Base-by-base conservation (phyloP, 2,888 invertebrate genomes). In the Aproaerema taeniolella region DNA sequence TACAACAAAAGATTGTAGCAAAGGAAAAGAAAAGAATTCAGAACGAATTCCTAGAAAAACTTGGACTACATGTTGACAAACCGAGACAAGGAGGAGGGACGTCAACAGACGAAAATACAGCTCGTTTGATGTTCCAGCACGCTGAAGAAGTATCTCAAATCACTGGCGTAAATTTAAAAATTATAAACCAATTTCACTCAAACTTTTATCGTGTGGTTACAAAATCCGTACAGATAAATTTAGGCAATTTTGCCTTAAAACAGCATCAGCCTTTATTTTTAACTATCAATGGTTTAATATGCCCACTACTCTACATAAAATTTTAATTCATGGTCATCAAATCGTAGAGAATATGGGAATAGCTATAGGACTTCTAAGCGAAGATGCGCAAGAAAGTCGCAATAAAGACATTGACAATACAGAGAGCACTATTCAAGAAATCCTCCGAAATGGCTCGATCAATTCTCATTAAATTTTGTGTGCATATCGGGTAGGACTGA, bases 211-310 rank as follows among this genome's bases (percentile, higher is more conserved):
- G 30, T 43, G 30, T 34, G 45, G 41, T 0, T 42, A 37, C 31
- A 41, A 47, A 6, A 43, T 47, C 24, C 36, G 44, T 30, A 9
- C 40, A 9, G 31, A 35, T 26, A 31, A 45, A 37, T 47, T 47
- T n/a, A 13, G 35, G 4, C 39, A 32, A 7, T 34, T 38, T 36
- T 17, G 32, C 9, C 14, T 14, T n/a, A 38, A 38, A 25, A 47
- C 43, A 17, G 26, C 15, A 34, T 29, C 40, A 38, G 15, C 40
- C 10, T 45, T 45, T 43, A 31, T 45, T 16, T 38, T 34, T 37
- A 46, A 49, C 20, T 46, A 47, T 42, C 36, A 42, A 30, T 45
- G 47, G 48, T 53, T 39, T 39, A 44, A 38, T 12, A 49, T 49
- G 44, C 31, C 41, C 31, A 34, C 33, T 38, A 46, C 42, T 35